phyloP scores from a whole-genome alignment of 2,113 vertebrate genomes.

The Platichthys stellatus region DNA sequence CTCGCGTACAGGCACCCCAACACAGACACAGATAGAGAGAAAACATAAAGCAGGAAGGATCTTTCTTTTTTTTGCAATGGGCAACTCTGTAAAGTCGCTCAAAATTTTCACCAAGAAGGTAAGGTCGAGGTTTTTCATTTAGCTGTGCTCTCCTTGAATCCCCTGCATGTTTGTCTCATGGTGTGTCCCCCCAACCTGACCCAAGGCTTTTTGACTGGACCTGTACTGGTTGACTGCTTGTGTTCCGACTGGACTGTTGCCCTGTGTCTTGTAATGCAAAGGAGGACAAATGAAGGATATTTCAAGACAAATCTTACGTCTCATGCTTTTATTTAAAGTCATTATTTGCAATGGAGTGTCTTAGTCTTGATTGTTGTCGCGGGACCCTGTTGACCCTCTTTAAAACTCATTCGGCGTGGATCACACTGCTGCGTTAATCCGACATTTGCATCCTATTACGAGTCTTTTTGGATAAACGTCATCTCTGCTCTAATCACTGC shows the following conservation, averaged over 20 bases:
- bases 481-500: neutral
- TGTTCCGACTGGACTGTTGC: constrained; percentile 21
- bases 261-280: neutral
- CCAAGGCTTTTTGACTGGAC: constrained; percentile 42
- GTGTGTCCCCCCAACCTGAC: constrained; percentile 44
- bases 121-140: constrained; percentile 76
- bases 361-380: neutral
- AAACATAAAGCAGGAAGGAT: constrained; percentile 66
- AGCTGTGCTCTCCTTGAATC: constrained; percentile 34
- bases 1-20: constrained; percentile 52
- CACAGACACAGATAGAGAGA: constrained; percentile 61
- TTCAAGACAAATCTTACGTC: neutral
- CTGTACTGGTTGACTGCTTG: constrained; percentile 38
- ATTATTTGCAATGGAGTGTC: neutral
- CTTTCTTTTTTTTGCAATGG: constrained; percentile 85
- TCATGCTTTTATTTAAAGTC: neutral
- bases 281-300: neutral
- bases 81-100: constrained; percentile 98
- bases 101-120: constrained; percentile 97
- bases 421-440: neutral
- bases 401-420: constrained; percentile 24
- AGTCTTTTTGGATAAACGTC: neutral
- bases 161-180: constrained; percentile 63
- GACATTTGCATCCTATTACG: neutral
- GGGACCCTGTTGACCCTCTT: neutral